Percentiles rank a stretch among this genome's conserved stretches.
These are phyloP conservation scores for Proctacanthus coquilletti DNA, from an alignment of 1,140 invertebrate species.

Conservation along the genomic window DNA sequence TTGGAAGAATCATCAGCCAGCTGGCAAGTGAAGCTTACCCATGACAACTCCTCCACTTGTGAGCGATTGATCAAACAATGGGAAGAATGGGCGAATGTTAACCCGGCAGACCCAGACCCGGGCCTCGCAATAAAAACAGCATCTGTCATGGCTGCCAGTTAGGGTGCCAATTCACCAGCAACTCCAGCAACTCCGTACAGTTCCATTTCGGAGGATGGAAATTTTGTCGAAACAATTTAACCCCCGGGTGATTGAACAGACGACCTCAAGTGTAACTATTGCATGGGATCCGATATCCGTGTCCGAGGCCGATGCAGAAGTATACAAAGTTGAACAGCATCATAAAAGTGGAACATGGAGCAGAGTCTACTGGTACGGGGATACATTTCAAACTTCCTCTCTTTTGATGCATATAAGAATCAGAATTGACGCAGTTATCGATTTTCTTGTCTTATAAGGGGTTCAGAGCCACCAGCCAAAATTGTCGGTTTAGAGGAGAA, in stretches of 20 bases:
- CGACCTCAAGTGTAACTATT: constrained; percentile 14
- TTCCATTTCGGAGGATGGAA: not conserved
- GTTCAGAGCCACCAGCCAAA: constrained; percentile 3
- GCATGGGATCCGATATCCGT: constrained; percentile 12
- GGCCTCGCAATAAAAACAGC: too few species aligned
- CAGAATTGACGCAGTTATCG: too few species aligned
- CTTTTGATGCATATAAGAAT: too few species aligned
- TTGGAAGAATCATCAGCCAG: too few species aligned
- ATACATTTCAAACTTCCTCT: too few species aligned
- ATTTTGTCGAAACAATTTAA: constrained; percentile 8
- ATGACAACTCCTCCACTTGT: too few species aligned
- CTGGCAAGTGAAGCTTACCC: too few species aligned
- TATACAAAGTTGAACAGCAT: constrained; percentile 19
- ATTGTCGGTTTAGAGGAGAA: constrained; percentile 20
- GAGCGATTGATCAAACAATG: too few species aligned
- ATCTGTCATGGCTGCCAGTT: too few species aligned
- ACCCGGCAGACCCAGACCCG: too few species aligned
- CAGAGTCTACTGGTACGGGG: constrained; percentile 14
- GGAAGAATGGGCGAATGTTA: too few species aligned
- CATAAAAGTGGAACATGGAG: constrained; percentile 16
- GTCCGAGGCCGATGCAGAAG: constrained; percentile 7
- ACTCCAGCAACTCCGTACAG: constrained; percentile 4
- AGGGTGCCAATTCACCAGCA: constrained; percentile 11
- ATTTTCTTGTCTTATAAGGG: too few species aligned
- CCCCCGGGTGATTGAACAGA: constrained; percentile 11